Evolutionary conservation across 2,113 vertebrate genomes (phyloP).

Genomic region (Pterocles gutturalis): DNA sequence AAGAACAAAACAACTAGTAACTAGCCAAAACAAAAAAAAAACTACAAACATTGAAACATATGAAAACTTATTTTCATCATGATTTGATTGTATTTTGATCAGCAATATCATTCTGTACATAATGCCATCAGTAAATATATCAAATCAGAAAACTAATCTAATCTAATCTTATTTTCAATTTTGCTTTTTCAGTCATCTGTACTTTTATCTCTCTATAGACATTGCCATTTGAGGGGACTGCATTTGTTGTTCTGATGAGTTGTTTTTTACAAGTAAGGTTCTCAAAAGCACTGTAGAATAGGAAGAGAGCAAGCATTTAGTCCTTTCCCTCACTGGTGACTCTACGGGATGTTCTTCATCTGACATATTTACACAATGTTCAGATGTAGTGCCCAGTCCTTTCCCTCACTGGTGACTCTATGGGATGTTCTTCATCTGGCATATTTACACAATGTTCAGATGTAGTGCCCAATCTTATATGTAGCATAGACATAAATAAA

Average conservation of each 20-base stretch:
- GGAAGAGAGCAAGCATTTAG: not conserved
- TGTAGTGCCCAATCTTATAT: not conserved
- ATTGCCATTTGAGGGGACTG: not conserved
- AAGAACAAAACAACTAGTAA: not conserved
- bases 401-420: not conserved
- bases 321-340: not conserved
- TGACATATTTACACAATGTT: not conserved
- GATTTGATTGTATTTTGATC: not conserved
- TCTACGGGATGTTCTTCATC: not conserved
- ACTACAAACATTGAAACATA: not conserved
- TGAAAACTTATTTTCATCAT: not conserved
- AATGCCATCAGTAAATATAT: not conserved
- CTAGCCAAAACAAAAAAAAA: not conserved
- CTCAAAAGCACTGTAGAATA: not conserved
- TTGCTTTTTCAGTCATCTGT: not conserved
- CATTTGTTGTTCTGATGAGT: not conserved
- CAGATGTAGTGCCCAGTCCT: not conserved
- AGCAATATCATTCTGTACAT: not conserved
- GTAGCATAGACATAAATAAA: not conserved
- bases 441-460: not conserved
- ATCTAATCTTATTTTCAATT: not conserved
- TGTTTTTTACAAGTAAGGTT: not conserved
- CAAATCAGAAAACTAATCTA: not conserved
- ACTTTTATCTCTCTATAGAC: not conserved
- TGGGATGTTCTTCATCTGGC: not conserved